Evolutionary conservation across 2,797 vertebrate genomes (phyloP).

Genomic region (Odontamblyopus rebecca): DNA sequence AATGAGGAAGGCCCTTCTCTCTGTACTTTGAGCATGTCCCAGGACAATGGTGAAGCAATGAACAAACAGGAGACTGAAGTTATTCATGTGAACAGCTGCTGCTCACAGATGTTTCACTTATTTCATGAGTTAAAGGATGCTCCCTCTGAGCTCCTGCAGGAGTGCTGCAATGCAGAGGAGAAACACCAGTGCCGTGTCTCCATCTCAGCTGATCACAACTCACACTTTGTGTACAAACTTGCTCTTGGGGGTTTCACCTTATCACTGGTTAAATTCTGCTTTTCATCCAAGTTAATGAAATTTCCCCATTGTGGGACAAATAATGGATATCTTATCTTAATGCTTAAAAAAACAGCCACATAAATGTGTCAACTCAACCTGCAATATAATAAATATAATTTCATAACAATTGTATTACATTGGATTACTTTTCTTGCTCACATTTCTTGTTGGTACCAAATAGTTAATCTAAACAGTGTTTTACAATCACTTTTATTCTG

Average conservation of each 20-base stretch:
- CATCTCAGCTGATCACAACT: slow-evolving; percentile 34
- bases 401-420: neutral
- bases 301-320: too few species aligned
- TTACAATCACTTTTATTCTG: neutral
- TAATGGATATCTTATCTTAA: too few species aligned
- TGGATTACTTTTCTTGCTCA: neutral
- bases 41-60: slow-evolving; percentile 28
- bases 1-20: slow-evolving; percentile 26
- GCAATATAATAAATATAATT: too few species aligned
- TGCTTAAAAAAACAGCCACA: too few species aligned
- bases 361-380: too few species aligned
- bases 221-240: neutral
- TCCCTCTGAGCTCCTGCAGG: slow-evolving; percentile 67
- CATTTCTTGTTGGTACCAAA: neutral
- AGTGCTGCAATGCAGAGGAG: slow-evolving; percentile 85
- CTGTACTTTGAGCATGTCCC: slow-evolving; percentile 21
- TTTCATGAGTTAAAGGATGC: slow-evolving; percentile 61
- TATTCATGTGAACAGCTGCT: slow-evolving; percentile 26
- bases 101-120: slow-evolving; percentile 54
- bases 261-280: neutral
- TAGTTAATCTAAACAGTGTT: too few species aligned
- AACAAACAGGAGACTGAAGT: slow-evolving; percentile 19
- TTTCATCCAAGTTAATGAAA: neutral
- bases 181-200: slow-evolving; percentile 57
- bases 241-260: neutral